Evolutionary conservation across 2,888 invertebrate species (phyloP).

Genomic region (Aleiodes testaceus): DNA sequence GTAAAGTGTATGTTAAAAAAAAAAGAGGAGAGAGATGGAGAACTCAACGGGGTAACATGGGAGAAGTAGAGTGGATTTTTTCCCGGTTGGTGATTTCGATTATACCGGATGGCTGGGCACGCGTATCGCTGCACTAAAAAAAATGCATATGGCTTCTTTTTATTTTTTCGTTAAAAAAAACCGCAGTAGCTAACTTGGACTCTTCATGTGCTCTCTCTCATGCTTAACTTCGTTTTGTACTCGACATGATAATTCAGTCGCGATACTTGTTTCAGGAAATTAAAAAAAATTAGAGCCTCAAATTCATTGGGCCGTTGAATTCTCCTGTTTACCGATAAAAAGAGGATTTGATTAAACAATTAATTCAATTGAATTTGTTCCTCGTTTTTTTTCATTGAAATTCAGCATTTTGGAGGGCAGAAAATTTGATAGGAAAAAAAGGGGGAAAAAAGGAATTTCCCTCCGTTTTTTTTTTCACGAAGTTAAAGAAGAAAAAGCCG

Average conservation of each 20-base stretch:
- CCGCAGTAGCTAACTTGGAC: constrained; percentile 32
- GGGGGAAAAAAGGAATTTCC: neutral
- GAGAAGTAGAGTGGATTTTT: constrained; percentile 39
- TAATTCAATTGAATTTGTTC: constrained; percentile 61
- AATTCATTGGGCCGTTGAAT: constrained; percentile 57
- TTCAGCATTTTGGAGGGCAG: too few relatives aligned
- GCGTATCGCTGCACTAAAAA: constrained; percentile 30
- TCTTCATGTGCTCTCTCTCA: constrained; percentile 11
- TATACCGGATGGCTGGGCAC: constrained; percentile 42
- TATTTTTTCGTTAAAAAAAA: neutral
- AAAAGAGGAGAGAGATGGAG: neutral
- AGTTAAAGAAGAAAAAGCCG: neutral
- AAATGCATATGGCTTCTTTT: constrained; percentile 29
- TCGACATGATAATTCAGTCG: constrained; percentile 59
- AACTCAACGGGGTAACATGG: constrained; percentile 24
- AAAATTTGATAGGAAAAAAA: constrained; percentile 51
- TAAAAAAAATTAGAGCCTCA: constrained; percentile 65
- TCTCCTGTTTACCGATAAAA: constrained; percentile 33
- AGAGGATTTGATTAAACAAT: constrained; percentile 63
- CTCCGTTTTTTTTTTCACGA: neutral
- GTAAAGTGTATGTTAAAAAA: constrained; percentile 3
- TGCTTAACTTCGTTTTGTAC: constrained; percentile 55
- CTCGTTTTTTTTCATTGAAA: too few relatives aligned
- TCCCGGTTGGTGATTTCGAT: constrained; percentile 42
- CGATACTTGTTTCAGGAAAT: constrained; percentile 54